Percentiles rank a stretch among this genome's conserved stretches.
Conservation (phyloP, 2,113 vertebrate genomes). For the Emydura subglobosa region DNA sequence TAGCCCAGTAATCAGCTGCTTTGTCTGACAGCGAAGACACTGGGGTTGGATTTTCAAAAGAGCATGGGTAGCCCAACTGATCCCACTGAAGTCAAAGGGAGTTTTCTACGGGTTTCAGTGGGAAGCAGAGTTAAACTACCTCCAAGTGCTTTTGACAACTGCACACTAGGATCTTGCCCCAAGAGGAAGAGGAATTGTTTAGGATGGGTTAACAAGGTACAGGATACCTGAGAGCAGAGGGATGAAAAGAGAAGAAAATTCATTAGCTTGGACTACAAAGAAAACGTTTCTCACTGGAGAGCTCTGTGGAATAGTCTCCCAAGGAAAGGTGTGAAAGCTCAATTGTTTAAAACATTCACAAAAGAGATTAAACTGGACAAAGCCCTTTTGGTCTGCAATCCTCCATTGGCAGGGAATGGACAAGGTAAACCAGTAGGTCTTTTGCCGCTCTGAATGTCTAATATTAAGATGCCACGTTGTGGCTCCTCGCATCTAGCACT, state of each 20-base stretch:
- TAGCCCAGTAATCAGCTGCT: not conserved
- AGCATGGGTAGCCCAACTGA: accelerated
- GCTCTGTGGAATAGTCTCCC: not conserved
- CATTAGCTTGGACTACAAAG: not conserved
- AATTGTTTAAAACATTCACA: not conserved
- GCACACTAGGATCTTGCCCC: not conserved
- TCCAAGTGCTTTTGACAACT: not conserved
- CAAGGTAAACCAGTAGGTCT: not conserved
- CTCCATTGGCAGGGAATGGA: not conserved
- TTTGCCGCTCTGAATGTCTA: not conserved
- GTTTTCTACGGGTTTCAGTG: not conserved
- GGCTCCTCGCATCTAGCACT: not conserved
- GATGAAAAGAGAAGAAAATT: not conserved
- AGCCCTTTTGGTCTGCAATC: not conserved
- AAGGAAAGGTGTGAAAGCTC: not conserved
- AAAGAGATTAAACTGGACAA: not conserved
- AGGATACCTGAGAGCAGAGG: not conserved
- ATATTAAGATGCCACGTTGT: not conserved
- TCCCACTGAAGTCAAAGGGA: not conserved
- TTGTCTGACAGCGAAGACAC: not conserved
- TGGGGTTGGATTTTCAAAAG: not conserved
- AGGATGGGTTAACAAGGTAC: not conserved
- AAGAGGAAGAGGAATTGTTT: not conserved
- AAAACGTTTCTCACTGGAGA: not conserved
- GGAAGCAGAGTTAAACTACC: not conserved